Evolutionary conservation across 23 tunicate genomes (phyloP).

Genomic region (Botrylloides violaceus): DNA sequence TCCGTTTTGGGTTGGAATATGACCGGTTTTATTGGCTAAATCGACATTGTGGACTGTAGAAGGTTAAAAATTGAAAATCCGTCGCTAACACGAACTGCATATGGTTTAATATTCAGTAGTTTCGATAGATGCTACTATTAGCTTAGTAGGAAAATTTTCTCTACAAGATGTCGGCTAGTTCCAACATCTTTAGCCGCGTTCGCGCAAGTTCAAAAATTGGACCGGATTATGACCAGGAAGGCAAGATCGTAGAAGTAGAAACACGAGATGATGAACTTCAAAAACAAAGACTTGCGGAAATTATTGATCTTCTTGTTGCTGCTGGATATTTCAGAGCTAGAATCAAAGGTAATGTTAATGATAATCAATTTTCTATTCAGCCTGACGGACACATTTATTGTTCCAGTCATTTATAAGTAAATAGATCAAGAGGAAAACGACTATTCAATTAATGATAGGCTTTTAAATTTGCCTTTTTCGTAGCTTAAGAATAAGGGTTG

Average conservation of each 20-base stretch:
- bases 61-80: no score
- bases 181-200: constrained; percentile 43
- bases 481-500: no score
- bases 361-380: not conserved
- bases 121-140: not conserved
- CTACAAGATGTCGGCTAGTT: constrained; percentile 3
- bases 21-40: no score
- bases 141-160: not conserved
- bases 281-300: constrained; percentile 38
- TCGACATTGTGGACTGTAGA: no score
- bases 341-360: constrained; percentile 39
- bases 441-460: no score
- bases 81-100: no score
- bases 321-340: constrained; percentile 91
- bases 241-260: constrained; percentile 49
- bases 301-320: constrained; percentile 79
- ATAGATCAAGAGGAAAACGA: no score
- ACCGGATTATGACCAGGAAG: constrained; percentile 70
- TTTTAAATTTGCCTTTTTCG: no score
- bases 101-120: not conserved
- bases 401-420: no score
- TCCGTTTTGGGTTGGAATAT: no score
- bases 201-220: constrained; percentile 75
- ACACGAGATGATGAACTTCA: constrained; percentile 91
- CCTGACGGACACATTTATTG: no score